Evolutionary conservation across 2,797 vertebrate species (phyloP).

Genomic region (Miichthys miiuy): DNA sequence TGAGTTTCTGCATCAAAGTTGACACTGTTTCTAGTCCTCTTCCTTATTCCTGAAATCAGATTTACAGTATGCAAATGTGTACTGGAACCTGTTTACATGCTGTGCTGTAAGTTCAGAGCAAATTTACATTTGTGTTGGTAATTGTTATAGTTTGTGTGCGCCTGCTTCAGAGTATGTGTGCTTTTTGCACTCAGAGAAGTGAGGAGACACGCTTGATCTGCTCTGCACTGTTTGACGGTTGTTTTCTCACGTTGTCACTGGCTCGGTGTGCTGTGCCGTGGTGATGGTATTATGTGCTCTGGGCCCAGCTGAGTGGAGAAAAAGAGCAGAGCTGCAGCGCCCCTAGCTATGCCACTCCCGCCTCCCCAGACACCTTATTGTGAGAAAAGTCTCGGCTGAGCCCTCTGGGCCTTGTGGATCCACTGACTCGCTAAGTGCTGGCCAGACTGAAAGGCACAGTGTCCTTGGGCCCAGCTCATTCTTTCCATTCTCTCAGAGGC

Average conservation of each 20-base stretch:
- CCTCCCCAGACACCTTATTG: conserved; percentile 92
- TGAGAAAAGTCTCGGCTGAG: conserved; percentile 96
- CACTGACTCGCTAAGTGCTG: conserved; percentile 92
- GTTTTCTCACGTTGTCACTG: conserved; percentile 98
- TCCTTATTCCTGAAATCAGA: not conserved
- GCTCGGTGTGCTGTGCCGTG: conserved; percentile 82
- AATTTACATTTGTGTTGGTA: conserved; percentile 41
- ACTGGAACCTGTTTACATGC: conserved; percentile 8
- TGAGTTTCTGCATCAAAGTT: conserved; percentile 6
- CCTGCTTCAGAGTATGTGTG: conserved; percentile 59
- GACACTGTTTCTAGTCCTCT: conserved; percentile 14
- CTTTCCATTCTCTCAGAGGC: conserved; percentile 87
- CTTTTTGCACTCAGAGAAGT: conserved; percentile 85
- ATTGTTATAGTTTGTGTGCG: conserved; percentile 68
- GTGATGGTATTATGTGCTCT: conserved; percentile 82
- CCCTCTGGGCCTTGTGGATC: conserved; percentile 90
- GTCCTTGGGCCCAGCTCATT: conserved; percentile 92
- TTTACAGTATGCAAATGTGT: conserved; percentile 21
- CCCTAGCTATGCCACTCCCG: conserved; percentile 78
- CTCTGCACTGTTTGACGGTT: conserved; percentile 90
- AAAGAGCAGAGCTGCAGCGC: conserved; percentile 77
- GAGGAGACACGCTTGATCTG: conserved; percentile 88
- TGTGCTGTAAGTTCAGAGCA: conserved; percentile 11
- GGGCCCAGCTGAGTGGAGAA: conserved; percentile 81
- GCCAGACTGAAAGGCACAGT: conserved; percentile 92